These are phyloP conservation scores for Rhea americana DNA, from an alignment of 2,113 vertebrate species.

Conservation along the genomic window DNA sequence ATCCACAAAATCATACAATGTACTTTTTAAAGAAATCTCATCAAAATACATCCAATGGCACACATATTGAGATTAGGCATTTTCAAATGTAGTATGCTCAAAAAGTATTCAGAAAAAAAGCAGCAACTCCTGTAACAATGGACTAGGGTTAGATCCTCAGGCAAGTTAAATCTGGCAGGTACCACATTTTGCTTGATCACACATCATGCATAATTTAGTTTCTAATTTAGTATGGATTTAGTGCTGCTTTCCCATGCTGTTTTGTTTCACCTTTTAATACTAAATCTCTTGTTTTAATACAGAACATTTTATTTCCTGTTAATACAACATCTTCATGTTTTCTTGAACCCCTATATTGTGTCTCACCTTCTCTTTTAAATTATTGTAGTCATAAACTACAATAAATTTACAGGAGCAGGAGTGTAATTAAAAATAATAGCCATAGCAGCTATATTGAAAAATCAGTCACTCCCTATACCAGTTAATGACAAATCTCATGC, in stretches of 20 bases:
- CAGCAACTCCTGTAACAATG: background rate
- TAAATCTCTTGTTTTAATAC: background rate
- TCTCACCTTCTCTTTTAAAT: constrained; percentile 26
- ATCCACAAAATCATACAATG: fast-evolving
- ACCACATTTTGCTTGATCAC: background rate
- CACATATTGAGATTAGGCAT: background rate
- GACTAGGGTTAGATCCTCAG: background rate
- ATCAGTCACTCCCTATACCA: constrained; percentile 20
- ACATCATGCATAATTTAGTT: background rate
- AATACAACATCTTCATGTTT: background rate
- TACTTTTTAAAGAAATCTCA: background rate
- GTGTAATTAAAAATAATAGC: constrained; percentile 76
- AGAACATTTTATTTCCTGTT: background rate
- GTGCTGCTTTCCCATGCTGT: background rate
- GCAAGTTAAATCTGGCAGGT: background rate
- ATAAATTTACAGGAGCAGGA: constrained; percentile 45
- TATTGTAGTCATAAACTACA: constrained; percentile 36
- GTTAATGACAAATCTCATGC: constrained; percentile 10
- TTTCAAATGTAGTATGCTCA: background rate
- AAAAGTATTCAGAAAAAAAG: background rate
- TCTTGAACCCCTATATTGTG: background rate
- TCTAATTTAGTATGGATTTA: constrained; percentile 20
- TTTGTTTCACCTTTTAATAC: background rate
- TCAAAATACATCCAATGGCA: background rate
- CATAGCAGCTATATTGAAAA: constrained; percentile 64